Conservation (phyloP, 2,888 invertebrate species). For the Antheraea assamensis region DNA sequence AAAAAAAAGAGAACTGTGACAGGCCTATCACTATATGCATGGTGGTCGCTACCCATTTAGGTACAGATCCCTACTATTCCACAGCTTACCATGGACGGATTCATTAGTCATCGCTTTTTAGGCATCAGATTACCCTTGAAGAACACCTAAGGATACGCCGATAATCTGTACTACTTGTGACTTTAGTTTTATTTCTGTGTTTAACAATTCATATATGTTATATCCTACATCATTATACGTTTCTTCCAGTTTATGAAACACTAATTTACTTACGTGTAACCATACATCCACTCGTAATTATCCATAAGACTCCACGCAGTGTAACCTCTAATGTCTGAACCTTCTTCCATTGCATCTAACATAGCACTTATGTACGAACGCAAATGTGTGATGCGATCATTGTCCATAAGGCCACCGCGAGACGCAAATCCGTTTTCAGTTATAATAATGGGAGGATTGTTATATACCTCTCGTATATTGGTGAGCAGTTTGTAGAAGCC, state of each 20-base stretch:
- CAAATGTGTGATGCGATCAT: slow-evolving; percentile 60
- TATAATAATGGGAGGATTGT: slow-evolving; percentile 77
- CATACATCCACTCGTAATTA: slow-evolving; percentile 83
- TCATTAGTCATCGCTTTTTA: too few relatives aligned
- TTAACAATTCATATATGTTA: too few relatives aligned
- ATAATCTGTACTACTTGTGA: too few relatives aligned
- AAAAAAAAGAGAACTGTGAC: too few relatives aligned
- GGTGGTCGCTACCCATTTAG: too few relatives aligned
- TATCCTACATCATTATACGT: background rate
- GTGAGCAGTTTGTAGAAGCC: slow-evolving; percentile 80
- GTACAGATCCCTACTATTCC: too few relatives aligned
- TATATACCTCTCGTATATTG: slow-evolving; percentile 69
- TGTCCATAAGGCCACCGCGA: slow-evolving; percentile 57
- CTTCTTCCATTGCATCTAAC: slow-evolving; percentile 68
- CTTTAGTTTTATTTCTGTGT: too few relatives aligned
- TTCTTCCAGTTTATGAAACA: background rate
- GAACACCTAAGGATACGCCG: too few relatives aligned
- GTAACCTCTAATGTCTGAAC: slow-evolving; percentile 73
- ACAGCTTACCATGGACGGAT: too few relatives aligned
- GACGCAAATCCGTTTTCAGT: slow-evolving; percentile 80
- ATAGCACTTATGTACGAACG: slow-evolving; percentile 62
- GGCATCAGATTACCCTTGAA: too few relatives aligned
- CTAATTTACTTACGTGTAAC: slow-evolving; percentile 71
- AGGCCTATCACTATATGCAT: too few relatives aligned
- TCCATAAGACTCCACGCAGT: slow-evolving; percentile 84